Evolutionary conservation across 1,140 invertebrate species (phyloP), one percentile per base, ranked within the genome.

Genomic region (Cecropterus lyciades): DNA sequence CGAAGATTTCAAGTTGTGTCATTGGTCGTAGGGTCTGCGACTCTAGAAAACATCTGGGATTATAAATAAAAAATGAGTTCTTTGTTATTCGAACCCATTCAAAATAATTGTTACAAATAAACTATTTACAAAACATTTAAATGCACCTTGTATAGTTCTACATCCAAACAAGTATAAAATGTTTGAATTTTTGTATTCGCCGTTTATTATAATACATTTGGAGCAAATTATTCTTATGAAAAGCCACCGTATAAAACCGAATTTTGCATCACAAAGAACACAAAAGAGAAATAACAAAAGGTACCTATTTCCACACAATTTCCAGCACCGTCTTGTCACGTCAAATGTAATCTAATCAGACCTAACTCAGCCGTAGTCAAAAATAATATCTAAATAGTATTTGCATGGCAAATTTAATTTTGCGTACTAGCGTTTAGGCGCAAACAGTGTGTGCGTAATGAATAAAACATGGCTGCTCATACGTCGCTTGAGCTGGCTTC

Each of bases 381-480:
- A 67, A 67, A 60, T 67, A 67, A 59, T 60, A 60, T 67, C 53
- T 67, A 63, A 64, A 67, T 65, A 63, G 53, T 67, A 71, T 67
- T 71, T 67, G 59, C 59, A 67, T 67, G 75, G 46, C 65, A 70
- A 75, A 77, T 77, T 74, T 77, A 77, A 77, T 77, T 77, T 77
- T 42, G 72, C 70, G 65, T 65, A 77, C 75, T 75, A 72, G 52
- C 75, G 73, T 72, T 75, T 75, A 75, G 73, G 65, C 70, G 70
- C 73, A 71, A 73, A 73, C 74, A 77, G 67, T 71, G 59, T 56
- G 69, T 73, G 68, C 65, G 68, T 72, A 75, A 77, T 77, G 75
- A 77, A 77, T 77, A 77, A 77, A 70, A 77, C 75, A 77, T 77
- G 57, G 51, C 69, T 70, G 70, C 75, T 72, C 72, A 77, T 74